Percentiles rank a stretch among this genome's conserved stretches.
phyloP scores from a whole-genome alignment of 1,140 invertebrate species.

The Drosophila baimaii region DNA sequence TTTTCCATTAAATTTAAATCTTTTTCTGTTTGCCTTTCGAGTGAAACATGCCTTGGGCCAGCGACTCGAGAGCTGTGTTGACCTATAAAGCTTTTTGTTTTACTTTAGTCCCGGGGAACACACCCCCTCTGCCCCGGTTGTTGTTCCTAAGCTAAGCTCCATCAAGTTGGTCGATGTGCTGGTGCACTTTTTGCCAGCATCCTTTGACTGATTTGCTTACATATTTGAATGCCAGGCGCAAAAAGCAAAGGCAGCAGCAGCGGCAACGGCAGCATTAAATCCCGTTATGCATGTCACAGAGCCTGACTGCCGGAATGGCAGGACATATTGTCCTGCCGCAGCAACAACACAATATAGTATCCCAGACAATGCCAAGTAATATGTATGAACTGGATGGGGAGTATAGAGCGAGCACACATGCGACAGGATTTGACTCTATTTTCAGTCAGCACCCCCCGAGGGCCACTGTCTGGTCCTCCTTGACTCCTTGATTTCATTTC shows the following conservation, averaged over 20 bases:
- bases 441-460: slow-evolving; percentile 11
- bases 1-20: slow-evolving; percentile 49
- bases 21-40: slow-evolving; percentile 34
- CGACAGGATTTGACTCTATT: slow-evolving; percentile 24
- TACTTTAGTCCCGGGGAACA: slow-evolving; percentile 15
- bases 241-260: slow-evolving; percentile 41
- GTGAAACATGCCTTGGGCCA: slow-evolving; percentile 25
- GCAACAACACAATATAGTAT: slow-evolving; percentile 11
- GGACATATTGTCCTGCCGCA: slow-evolving; percentile 34
- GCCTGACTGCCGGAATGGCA: slow-evolving; percentile 21
- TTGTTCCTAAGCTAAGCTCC: slow-evolving; percentile 34
- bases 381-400: slow-evolving; percentile 27
- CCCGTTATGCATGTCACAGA: slow-evolving; percentile 69
- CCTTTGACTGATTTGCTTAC: slow-evolving; percentile 67
- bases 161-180: slow-evolving; percentile 34
- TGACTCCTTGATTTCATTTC: slow-evolving; percentile 30
- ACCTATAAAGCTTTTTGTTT: slow-evolving; percentile 40
- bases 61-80: slow-evolving; percentile 34
- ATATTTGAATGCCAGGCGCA: slow-evolving; percentile 53
- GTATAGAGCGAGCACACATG: slow-evolving; percentile 3
- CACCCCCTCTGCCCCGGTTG: slow-evolving; percentile 9
- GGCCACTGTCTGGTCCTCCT: slow-evolving; percentile 3
- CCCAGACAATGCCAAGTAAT: slow-evolving; percentile 52
- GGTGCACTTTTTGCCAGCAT: slow-evolving; percentile 49
- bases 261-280: slow-evolving; percentile 43